Conservation (phyloP, 2,888 invertebrate genomes). For the Girardia tigrina region DNA sequence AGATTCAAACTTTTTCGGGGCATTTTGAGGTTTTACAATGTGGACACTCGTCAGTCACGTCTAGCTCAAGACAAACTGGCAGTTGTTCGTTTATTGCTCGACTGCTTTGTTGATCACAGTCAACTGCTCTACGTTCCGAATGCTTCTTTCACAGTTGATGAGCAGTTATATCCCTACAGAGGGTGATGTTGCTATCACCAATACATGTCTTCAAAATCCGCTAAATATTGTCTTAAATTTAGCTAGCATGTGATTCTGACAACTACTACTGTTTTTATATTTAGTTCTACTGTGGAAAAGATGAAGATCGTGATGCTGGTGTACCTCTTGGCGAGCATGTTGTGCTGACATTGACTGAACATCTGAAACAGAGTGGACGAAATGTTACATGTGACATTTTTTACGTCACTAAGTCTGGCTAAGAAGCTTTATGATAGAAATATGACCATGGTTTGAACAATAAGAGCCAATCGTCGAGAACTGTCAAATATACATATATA, state of each 20-base stretch:
- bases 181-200: constrained; percentile 29
- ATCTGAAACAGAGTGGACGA: too few species aligned
- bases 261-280: constrained; percentile 28
- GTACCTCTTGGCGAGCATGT: constrained; percentile 25
- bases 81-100: too few species aligned
- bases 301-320: constrained; percentile 24
- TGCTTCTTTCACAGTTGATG: constrained; percentile 21
- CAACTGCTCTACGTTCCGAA: constrained; percentile 27
- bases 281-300: constrained; percentile 12
- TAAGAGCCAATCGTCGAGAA: too few species aligned
- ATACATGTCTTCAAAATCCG: constrained; percentile 26
- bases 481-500: too few species aligned
- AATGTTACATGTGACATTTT: too few species aligned
- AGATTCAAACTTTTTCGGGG: constrained; percentile 14
- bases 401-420: too few species aligned
- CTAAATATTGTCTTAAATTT: constrained; percentile 21
- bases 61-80: too few species aligned
- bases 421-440: too few species aligned
- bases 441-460: too few species aligned
- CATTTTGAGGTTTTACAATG: neutral
- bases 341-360: too few species aligned
- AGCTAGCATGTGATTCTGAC: constrained; percentile 24
- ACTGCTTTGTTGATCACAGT: constrained; percentile 26
- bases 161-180: constrained; percentile 27
- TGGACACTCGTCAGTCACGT: too few species aligned